These are phyloP conservation scores for Cataglyphis hispanica DNA, from an alignment of 1,140 invertebrate species.

Conservation along the genomic window DNA sequence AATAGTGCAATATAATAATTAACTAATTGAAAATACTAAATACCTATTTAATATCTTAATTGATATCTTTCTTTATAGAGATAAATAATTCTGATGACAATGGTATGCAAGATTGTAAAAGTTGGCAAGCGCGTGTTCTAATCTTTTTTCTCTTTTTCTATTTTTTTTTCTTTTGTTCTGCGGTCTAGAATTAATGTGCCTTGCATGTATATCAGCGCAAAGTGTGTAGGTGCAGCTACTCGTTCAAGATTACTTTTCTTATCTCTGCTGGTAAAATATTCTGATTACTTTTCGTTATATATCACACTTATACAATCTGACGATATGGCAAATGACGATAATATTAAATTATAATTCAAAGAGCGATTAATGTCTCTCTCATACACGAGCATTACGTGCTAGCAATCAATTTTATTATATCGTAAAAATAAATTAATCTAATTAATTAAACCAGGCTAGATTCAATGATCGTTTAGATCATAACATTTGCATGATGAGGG, in stretches of 20 bases:
- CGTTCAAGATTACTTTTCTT: slow-evolving; percentile 9
- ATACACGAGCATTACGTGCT: not conserved
- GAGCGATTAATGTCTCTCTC: not conserved
- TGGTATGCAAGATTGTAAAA: not conserved
- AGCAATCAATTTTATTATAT: not conserved
- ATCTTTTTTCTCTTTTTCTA: not conserved
- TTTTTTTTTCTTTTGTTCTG: slow-evolving; percentile 7
- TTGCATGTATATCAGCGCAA: not conserved
- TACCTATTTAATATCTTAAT: not conserved
- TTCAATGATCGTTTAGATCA: not conserved
- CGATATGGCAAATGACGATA: slow-evolving; percentile 4
- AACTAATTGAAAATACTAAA: not conserved
- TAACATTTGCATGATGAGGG: not conserved
- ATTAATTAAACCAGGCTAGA: not conserved
- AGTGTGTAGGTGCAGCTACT: not conserved
- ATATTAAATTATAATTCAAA: slow-evolving; percentile 8
- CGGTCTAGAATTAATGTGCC: not conserved
- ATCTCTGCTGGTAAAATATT: not conserved
- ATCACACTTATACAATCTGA: slow-evolving; percentile 7
- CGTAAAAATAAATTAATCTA: not conserved
- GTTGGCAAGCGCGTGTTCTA: not conserved
- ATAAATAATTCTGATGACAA: slow-evolving; percentile 7
- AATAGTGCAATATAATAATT: no score
- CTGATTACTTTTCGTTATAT: not conserved
- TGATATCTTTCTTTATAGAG: not conserved